These are phyloP conservation scores for Catocala sponsa DNA, from an alignment of 2,888 invertebrate genomes.

Conservation along the genomic window DNA sequence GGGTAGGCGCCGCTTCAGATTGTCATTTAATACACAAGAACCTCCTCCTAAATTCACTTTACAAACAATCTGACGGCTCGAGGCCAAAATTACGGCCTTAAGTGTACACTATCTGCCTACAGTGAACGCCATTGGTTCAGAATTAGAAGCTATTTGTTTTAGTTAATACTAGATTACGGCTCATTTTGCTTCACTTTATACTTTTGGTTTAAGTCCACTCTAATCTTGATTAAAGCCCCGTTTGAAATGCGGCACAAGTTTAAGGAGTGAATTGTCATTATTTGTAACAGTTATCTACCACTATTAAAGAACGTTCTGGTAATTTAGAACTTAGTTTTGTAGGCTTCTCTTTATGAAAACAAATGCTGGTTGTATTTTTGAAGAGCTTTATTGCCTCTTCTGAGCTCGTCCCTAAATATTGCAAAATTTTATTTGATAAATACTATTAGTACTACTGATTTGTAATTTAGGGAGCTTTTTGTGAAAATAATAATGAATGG, in stretches of 20 bases:
- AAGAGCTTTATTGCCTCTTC: too few species aligned
- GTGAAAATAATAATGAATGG: too few species aligned
- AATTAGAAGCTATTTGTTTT: constrained; percentile 26
- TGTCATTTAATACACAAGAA: neutral
- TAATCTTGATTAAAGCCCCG: constrained; percentile 23
- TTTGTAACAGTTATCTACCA: constrained; percentile 10
- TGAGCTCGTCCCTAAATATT: too few species aligned
- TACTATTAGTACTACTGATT: too few species aligned
- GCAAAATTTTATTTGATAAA: too few species aligned
- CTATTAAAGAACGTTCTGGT: neutral
- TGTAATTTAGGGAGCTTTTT: too few species aligned
- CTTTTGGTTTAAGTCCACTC: constrained; percentile 16
- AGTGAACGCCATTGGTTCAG: constrained; percentile 15
- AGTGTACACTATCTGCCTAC: constrained; percentile 1
- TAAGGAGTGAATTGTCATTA: constrained; percentile 4
- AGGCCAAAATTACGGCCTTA: constrained; percentile 13
- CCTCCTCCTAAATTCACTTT: neutral
- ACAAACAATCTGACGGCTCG: constrained; percentile 20
- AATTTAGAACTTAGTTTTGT: neutral
- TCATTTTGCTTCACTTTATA: constrained; percentile 20
- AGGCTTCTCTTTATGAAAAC: neutral
- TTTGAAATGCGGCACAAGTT: constrained; percentile 13
- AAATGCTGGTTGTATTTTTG: too few species aligned
- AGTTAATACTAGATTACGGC: constrained; percentile 27
- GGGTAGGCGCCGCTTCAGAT: neutral